Percentiles rank a stretch among this genome's conserved stretches.
Conservation (phyloP, 2,888 invertebrate genomes). For the Aphidoletes aphidimyza region DNA sequence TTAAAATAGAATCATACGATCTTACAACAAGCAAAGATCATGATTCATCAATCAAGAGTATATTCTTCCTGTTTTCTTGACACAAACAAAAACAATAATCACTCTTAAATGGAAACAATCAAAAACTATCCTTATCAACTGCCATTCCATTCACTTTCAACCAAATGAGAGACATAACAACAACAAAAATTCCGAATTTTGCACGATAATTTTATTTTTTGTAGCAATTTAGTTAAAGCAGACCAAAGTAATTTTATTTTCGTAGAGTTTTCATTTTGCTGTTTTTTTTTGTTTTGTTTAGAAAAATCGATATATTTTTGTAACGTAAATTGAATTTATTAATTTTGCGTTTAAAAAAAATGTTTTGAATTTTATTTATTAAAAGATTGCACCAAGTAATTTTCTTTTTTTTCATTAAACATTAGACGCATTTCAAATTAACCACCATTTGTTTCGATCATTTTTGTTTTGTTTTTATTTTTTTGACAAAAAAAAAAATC, state of each 20-base stretch:
- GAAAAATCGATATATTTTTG: background rate
- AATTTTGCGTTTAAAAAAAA: background rate
- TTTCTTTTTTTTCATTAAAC: conserved; percentile 1
- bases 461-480: conserved; percentile 48
- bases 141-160: too few species aligned
- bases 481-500: too few species aligned
- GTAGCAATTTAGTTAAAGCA: background rate
- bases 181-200: too few species aligned
- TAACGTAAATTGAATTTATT: background rate
- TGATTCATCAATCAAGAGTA: too few species aligned
- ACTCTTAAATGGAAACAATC: too few species aligned
- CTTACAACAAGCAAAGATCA: too few species aligned
- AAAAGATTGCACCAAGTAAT: too few species aligned
- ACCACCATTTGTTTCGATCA: conserved; percentile 25
- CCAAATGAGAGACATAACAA: too few species aligned
- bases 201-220: background rate
- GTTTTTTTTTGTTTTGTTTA: background rate
- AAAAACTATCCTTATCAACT: too few species aligned
- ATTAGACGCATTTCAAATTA: background rate
- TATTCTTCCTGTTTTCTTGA: too few species aligned
- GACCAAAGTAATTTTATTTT: background rate
- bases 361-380: conserved; percentile 18
- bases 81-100: too few species aligned
- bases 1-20: too few species aligned
- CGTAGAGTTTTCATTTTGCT: background rate